Conservation (phyloP, 2,888 invertebrate species). For the Zygaena filipendulae region DNA sequence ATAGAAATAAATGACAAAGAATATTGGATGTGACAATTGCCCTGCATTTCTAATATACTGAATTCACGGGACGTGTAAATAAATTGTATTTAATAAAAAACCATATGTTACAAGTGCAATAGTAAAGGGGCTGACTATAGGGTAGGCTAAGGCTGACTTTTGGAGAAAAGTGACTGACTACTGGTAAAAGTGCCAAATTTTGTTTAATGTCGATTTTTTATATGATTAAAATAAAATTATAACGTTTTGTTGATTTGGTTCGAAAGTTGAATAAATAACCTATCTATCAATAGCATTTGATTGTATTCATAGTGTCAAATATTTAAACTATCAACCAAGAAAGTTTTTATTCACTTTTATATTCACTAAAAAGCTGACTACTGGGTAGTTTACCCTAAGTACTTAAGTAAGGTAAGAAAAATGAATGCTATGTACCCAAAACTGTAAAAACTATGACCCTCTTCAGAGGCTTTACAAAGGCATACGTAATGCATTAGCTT, state of each 20-base stretch:
- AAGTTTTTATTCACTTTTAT: background rate
- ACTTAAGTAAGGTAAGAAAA: too few relatives aligned
- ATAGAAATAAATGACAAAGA: constrained; percentile 6
- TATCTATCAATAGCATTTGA: background rate
- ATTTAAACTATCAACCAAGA: background rate
- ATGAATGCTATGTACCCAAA: too few relatives aligned
- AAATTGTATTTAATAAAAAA: constrained; percentile 1
- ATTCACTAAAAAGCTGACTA: background rate
- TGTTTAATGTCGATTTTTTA: constrained; percentile 6
- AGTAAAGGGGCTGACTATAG: constrained; percentile 6
- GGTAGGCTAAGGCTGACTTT: constrained; percentile 7
- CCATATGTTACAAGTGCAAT: background rate
- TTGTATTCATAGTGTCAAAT: background rate
- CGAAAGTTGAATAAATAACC: background rate
- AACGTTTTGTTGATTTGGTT: constrained; percentile 5
- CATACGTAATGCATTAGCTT: too few relatives aligned
- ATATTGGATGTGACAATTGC: constrained; percentile 6
- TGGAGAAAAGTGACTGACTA: constrained; percentile 9
- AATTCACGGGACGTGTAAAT: background rate
- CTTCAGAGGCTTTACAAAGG: too few relatives aligned
- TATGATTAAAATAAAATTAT: constrained; percentile 2
- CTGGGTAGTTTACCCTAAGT: background rate
- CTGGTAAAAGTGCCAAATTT: constrained; percentile 6
- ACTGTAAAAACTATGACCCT: too few relatives aligned
- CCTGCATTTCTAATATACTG: background rate